These are phyloP conservation scores for Dolichomitus sp. DNA, from an alignment of 2,888 invertebrate genomes.

Conservation along the genomic window DNA sequence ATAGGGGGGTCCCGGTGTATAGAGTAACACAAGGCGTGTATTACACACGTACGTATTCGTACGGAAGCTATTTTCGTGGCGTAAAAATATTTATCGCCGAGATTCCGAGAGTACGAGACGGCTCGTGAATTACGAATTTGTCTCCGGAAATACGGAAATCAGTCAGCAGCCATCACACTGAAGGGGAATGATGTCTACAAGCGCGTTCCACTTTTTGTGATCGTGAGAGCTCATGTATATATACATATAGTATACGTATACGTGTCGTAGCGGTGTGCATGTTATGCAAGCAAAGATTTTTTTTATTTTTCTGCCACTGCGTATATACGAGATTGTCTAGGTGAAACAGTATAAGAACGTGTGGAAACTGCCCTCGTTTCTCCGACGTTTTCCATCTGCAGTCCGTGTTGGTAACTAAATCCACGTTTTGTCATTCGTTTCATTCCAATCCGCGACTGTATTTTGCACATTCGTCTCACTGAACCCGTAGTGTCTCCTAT, in stretches of 20 bases:
- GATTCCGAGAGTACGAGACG: constrained; percentile 49
- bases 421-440: constrained; percentile 61
- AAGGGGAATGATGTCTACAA: constrained; percentile 10
- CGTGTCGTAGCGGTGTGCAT: not conserved
- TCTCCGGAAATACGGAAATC: constrained; percentile 62
- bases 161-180: constrained; percentile 51
- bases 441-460: constrained; percentile 53
- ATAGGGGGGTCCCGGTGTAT: too few relatives aligned
- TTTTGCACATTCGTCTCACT: constrained; percentile 47
- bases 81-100: constrained; percentile 67
- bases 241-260: not conserved
- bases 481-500: constrained; percentile 1
- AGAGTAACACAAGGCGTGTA: not conserved
- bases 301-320: not conserved
- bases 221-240: constrained; percentile 11
- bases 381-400: constrained; percentile 8
- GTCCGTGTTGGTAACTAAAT: constrained; percentile 55
- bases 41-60: not conserved
- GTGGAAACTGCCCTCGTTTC: not conserved
- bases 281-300: not conserved
- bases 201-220: constrained; percentile 36
- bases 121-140: constrained; percentile 63
- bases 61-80: not conserved
- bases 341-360: not conserved
- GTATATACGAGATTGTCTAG: not conserved